Conservation (phyloP, 2,797 vertebrate species). For the Chaetodon trifasciatus region DNA sequence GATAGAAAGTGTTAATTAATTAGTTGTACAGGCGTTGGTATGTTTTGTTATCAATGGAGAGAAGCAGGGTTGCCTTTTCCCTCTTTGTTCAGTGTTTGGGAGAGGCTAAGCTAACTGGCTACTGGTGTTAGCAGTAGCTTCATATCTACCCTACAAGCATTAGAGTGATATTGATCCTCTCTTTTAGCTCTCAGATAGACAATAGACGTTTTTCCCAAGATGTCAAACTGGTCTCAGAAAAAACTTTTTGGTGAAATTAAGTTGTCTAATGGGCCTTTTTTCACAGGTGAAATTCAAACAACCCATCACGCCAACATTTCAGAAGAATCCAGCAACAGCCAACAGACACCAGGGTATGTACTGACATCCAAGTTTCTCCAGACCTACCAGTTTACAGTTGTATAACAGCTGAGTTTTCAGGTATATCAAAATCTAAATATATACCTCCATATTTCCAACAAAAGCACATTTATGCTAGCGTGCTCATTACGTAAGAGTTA, state of each 20-base stretch:
- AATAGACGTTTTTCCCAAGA: neutral
- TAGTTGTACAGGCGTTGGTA: neutral
- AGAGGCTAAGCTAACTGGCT: slow-evolving; percentile 13
- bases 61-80: neutral
- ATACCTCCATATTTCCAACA: neutral
- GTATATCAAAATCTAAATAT: neutral
- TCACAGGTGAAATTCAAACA: slow-evolving; percentile 84
- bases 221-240: neutral
- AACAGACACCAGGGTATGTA: slow-evolving; percentile 66
- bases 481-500: slow-evolving; percentile 5
- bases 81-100: neutral
- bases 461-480: slow-evolving; percentile 3
- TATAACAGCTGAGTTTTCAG: neutral
- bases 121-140: neutral
- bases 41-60: neutral
- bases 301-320: slow-evolving; percentile 83
- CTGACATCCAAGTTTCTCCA: neutral
- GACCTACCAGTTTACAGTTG: neutral
- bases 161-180: neutral
- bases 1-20: neutral
- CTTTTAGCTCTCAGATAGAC: neutral
- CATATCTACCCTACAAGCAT: neutral
- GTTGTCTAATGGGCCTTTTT: slow-evolving; percentile 14
- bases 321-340: slow-evolving; percentile 45
- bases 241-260: neutral